These are phyloP conservation scores for Anolis sagrei DNA, from an alignment of 2,113 vertebrate genomes.

Conservation along the genomic window DNA sequence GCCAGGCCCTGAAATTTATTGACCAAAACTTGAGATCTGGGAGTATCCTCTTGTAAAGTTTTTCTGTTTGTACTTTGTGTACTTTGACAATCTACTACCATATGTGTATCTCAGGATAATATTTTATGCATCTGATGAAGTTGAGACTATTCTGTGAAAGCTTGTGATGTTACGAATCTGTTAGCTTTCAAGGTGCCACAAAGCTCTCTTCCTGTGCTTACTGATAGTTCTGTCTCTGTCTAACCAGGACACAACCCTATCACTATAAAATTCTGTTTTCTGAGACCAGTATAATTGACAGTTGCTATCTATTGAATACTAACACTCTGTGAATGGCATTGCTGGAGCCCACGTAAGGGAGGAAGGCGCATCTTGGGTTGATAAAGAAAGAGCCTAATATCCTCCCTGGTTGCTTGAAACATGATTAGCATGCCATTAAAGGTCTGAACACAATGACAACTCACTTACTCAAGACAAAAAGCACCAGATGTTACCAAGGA, in stretches of 20 bases:
- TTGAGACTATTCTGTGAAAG: background rate
- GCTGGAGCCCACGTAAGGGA: background rate
- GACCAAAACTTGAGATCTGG: too few relatives aligned
- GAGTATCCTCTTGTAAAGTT: too few relatives aligned
- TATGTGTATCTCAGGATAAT: background rate
- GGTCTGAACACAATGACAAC: constrained; percentile 12
- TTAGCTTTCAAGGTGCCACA: background rate
- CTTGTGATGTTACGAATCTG: background rate
- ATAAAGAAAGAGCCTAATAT: constrained; percentile 26
- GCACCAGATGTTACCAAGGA: constrained; percentile 4
- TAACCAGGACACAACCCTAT: background rate
- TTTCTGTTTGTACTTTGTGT: too few relatives aligned
- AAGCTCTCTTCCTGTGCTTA: background rate
- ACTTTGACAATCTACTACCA: too few relatives aligned
- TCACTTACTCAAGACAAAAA: constrained; percentile 17
- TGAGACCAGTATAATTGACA: background rate
- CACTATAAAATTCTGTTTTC: background rate
- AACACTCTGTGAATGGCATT: constrained; percentile 3
- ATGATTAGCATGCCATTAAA: constrained; percentile 17
- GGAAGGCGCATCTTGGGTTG: background rate
- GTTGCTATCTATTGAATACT: constrained; percentile 12
- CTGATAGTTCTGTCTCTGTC: background rate
- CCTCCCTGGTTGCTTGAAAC: constrained; percentile 3
- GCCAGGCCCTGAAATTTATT: too few relatives aligned
- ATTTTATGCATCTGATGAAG: background rate